Percentiles rank a stretch among this genome's conserved stretches.
Evolutionary conservation across 2,113 vertebrate species (phyloP).

Genomic region (Xiphophorus hellerii): DNA sequence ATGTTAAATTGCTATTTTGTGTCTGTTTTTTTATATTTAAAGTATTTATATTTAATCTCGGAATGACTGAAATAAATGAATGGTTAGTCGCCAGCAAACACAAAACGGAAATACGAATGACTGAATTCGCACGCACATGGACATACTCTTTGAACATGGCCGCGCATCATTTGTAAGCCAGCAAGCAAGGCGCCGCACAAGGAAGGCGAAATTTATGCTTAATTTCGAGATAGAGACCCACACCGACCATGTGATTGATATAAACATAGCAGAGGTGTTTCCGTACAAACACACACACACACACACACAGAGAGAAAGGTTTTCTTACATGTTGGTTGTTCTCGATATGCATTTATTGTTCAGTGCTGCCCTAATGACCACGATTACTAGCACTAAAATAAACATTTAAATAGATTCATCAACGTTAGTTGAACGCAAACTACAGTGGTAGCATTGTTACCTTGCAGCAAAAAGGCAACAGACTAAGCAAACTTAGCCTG

Average conservation of each 20-base stretch:
- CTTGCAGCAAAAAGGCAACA: no score
- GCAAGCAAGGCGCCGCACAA: not conserved
- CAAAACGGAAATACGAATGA: not conserved
- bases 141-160: slow-evolving; percentile 12
- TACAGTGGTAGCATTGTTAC: no score
- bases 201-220: not conserved
- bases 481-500: no score
- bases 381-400: not conserved
- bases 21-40: no score
- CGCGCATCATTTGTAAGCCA: not conserved
- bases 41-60: no score
- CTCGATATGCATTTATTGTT: not conserved
- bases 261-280: not conserved
- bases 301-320: no score
- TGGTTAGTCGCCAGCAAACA: not conserved
- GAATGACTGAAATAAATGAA: not conserved
- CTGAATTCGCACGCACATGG: fast-evolving
- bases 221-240: not conserved
- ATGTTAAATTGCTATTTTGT: no score
- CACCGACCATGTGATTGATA: not conserved
- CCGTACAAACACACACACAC: no score
- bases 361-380: not conserved
- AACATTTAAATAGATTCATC: no score
- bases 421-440: no score
- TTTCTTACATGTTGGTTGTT: no score